A percentile compares a stretch with the other conserved stretches of the same genome.
Conservation (phyloP, 2,888 invertebrate species). For the Saturnia japonica region DNA sequence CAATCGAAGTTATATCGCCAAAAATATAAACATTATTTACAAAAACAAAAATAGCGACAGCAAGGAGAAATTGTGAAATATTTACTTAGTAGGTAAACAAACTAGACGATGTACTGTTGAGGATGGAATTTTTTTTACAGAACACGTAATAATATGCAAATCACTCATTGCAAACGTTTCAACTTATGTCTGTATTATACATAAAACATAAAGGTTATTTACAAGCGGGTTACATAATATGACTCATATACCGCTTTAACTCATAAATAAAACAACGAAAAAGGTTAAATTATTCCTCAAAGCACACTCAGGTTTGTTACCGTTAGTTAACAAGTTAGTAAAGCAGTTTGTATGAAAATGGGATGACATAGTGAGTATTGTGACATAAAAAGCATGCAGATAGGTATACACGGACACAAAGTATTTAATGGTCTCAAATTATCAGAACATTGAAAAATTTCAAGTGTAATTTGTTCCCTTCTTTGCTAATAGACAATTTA, state of each 20-base stretch:
- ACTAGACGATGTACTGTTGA: constrained; percentile 17
- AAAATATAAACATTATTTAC: constrained; percentile 10
- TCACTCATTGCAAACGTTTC: constrained; percentile 23
- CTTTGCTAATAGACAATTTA: too few relatives aligned
- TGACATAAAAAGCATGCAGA: constrained; percentile 36
- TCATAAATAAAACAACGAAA: neutral
- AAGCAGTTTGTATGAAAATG: constrained; percentile 38
- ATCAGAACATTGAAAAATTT: neutral
- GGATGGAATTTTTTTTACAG: constrained; percentile 3
- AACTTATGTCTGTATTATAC: constrained; percentile 7
- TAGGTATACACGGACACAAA: constrained; percentile 19
- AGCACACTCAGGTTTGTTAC: constrained; percentile 20
- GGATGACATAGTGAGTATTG: constrained; percentile 28
- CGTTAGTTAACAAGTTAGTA: constrained; percentile 35
- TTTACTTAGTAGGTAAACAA: constrained; percentile 20
- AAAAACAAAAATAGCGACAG: constrained; percentile 5
- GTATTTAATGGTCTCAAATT: neutral
- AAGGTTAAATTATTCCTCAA: constrained; percentile 13
- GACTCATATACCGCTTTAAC: neutral
- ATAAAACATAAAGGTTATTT: neutral
- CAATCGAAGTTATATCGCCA: neutral
- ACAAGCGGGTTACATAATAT: constrained; percentile 4
- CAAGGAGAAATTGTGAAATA: neutral
- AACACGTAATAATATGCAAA: constrained; percentile 21
- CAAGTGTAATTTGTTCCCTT: neutral